Conservation (phyloP, 1,140 invertebrate species). For the Trachymyrmex cornetzi region DNA sequence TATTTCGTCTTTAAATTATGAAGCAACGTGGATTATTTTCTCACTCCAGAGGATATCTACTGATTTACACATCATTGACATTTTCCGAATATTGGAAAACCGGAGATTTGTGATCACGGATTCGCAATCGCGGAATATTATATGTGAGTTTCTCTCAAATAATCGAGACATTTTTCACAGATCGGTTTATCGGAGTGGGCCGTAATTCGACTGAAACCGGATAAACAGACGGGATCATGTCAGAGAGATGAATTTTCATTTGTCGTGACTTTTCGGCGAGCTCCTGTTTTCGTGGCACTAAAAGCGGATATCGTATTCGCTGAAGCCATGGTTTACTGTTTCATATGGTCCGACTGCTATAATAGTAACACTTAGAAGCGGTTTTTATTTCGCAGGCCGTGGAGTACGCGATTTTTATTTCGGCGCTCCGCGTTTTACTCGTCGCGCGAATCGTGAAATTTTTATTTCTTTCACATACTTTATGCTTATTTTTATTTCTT, state of each 20-base stretch:
- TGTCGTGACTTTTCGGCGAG: constrained; percentile 24
- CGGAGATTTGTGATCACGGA: neutral
- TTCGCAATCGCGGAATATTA: constrained; percentile 24
- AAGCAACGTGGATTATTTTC: neutral
- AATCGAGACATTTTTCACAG: constrained; percentile 20
- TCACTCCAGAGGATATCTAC: neutral
- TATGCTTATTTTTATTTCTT: constrained; percentile 46
- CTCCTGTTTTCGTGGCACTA: constrained; percentile 44
- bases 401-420: constrained; percentile 58
- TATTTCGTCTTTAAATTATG: neutral
- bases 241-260: constrained; percentile 41
- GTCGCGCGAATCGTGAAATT: constrained; percentile 46
- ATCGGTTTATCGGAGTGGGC: neutral
- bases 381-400: constrained; percentile 41
- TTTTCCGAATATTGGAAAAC: constrained; percentile 13
- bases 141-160: neutral
- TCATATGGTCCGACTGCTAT: constrained; percentile 41
- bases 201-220: constrained; percentile 35
- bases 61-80: constrained; percentile 1
- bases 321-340: constrained; percentile 48
- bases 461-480: constrained; percentile 44
- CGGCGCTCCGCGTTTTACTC: constrained; percentile 22
- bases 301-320: constrained; percentile 56
- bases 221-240: constrained; percentile 28
- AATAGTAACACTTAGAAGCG: constrained; percentile 50